These are phyloP conservation scores for Arctopsyche grandis DNA, from an alignment of 1,140 invertebrate genomes.

Conservation along the genomic window DNA sequence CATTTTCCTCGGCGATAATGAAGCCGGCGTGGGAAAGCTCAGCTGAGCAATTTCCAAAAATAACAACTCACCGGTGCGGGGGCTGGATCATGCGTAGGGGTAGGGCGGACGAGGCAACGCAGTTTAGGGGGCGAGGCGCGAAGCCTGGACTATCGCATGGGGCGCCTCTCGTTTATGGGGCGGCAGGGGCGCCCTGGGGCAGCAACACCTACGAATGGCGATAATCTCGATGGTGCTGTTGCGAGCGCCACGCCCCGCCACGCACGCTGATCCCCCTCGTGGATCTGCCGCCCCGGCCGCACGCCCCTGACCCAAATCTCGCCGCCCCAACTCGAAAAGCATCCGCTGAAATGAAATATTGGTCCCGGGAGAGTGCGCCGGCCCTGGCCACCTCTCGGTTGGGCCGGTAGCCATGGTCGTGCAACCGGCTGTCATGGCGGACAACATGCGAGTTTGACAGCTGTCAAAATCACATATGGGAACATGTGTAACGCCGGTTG, in stretches of 20 bases:
- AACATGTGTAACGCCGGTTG: constrained; percentile 12
- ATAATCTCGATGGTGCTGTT: neutral
- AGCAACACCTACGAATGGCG: neutral
- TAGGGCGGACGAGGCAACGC: neutral
- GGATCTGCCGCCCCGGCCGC: neutral
- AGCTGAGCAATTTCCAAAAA: constrained; percentile 10
- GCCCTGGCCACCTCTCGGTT: neutral
- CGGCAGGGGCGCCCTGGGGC: constrained; percentile 4
- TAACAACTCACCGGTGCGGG: constrained; percentile 7
- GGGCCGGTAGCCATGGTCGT: too few species aligned
- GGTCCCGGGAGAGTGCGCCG: neutral
- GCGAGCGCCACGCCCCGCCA: constrained; percentile 17
- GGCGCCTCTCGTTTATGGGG: neutral
- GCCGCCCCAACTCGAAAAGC: neutral
- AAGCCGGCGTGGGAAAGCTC: neutral
- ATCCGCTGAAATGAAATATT: neutral
- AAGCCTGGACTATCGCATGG: neutral
- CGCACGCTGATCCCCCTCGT: neutral
- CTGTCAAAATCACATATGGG: constrained; percentile 23
- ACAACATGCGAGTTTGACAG: constrained; percentile 16
- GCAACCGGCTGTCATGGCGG: neutral
- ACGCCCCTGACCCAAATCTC: too few species aligned
- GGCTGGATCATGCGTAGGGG: neutral
- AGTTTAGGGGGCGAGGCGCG: neutral
- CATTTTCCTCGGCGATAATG: neutral